A percentile compares a stretch with the other conserved stretches of the same genome.
Evolutionary conservation across 1,140 invertebrate species (phyloP).

Genomic region (Pseudobourletiella spinata): DNA sequence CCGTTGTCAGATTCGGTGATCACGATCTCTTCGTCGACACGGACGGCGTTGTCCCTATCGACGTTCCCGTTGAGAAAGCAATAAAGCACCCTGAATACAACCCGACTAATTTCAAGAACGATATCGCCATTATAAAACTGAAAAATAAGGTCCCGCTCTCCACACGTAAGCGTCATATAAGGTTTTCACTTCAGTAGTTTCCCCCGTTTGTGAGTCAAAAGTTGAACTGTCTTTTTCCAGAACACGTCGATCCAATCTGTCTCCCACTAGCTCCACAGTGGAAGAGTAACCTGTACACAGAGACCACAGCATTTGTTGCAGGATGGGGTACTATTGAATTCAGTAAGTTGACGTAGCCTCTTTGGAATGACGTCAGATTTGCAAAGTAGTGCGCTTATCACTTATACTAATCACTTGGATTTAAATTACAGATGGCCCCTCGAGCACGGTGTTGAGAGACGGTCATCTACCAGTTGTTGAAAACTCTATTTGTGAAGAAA

Average conservation of each 20-base stretch:
- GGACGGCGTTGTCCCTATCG: slow-evolving; percentile 53
- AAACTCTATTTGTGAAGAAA: slow-evolving; percentile 51
- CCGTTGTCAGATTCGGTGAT: slow-evolving; percentile 59
- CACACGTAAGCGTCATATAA: too few relatives aligned
- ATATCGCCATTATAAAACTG: too few relatives aligned
- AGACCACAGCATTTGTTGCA: slow-evolving; percentile 53
- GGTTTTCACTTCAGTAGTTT: too few relatives aligned
- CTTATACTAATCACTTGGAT: too few relatives aligned
- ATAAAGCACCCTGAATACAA: too few relatives aligned
- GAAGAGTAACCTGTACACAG: slow-evolving; percentile 44
- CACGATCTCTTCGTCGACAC: slow-evolving; percentile 53
- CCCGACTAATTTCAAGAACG: slow-evolving; percentile 56
- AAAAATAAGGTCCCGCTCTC: too few relatives aligned
- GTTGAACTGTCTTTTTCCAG: too few relatives aligned
- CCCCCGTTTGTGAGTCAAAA: too few relatives aligned
- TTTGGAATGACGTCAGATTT: too few relatives aligned
- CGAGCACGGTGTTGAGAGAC: slow-evolving; percentile 53
- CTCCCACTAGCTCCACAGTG: slow-evolving; percentile 52
- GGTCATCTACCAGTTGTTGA: slow-evolving; percentile 60
- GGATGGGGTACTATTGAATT: slow-evolving; percentile 60
- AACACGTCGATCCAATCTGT: slow-evolving; percentile 70
- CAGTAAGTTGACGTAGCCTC: slow-evolving; percentile 30
- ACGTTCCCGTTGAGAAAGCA: slow-evolving; percentile 51
- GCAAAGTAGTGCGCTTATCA: too few relatives aligned
- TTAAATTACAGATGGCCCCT: slow-evolving; percentile 53